phyloP scores from a whole-genome alignment of 2,888 invertebrate species.

The Agrochola circellaris region DNA sequence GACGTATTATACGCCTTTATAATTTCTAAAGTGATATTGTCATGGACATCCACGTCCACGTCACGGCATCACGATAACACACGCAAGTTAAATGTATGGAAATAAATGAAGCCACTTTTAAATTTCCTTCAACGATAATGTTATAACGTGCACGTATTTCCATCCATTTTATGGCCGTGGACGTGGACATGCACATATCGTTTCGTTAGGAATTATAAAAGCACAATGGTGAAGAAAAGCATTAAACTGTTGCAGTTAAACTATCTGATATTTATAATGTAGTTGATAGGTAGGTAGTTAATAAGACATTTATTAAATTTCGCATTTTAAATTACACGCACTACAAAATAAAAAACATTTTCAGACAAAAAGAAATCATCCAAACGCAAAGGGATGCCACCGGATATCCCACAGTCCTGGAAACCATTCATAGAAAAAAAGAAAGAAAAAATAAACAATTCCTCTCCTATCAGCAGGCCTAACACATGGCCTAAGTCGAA shows the following conservation, averaged over 20 bases:
- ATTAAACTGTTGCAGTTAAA: not conserved
- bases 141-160: not conserved
- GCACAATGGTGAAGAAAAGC: not conserved
- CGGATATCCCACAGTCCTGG: not conserved
- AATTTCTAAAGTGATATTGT: not conserved
- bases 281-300: not conserved
- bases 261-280: not conserved
- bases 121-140: not conserved
- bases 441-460: not conserved
- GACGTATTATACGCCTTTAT: too few relatives aligned
- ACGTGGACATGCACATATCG: not conserved
- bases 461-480: not conserved
- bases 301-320: not conserved
- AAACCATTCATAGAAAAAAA: not conserved
- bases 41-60: not conserved
- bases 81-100: not conserved
- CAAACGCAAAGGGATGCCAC: not conserved
- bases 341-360: not conserved
- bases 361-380: conserved; percentile 23
- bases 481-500: not conserved
- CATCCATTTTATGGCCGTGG: too few relatives aligned
- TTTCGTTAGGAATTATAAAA: not conserved
- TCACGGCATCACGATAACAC: not conserved
- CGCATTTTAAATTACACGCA: not conserved
- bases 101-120: not conserved